A percentile compares a stretch with the other conserved stretches of the same genome.
Evolutionary conservation across 2,797 vertebrate genomes (phyloP).

Genomic region (Calcarius lapponicus): DNA sequence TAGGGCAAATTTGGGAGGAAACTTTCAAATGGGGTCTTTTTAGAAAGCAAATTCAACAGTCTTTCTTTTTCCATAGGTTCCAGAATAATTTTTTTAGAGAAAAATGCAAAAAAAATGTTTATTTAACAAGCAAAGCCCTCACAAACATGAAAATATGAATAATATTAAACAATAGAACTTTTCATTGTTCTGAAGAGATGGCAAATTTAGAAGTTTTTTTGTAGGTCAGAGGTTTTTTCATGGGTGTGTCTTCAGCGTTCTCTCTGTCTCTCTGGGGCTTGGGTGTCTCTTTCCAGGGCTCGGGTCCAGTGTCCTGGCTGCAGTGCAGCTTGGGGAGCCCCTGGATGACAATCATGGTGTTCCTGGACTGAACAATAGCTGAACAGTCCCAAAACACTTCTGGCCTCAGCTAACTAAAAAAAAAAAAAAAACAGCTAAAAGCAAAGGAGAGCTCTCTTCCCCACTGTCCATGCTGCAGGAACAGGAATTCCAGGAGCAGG

Average conservation of each 20-base stretch:
- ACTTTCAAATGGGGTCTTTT: not conserved
- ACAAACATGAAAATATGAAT: not conserved
- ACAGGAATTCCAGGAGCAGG: not conserved
- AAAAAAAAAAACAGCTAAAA: not conserved
- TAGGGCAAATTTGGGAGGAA: not conserved
- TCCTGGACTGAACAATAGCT: not conserved
- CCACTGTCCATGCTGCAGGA: not conserved
- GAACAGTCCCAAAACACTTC: not conserved
- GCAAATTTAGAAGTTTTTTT: not conserved
- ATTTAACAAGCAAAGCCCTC: not conserved
- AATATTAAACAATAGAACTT: no score
- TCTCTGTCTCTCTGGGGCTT: not conserved
- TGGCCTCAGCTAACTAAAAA: not conserved
- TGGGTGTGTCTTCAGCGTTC: not conserved
- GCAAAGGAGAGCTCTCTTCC: not conserved
- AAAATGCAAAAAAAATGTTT: not conserved
- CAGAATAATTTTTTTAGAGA: not conserved
- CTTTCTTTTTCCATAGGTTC: not conserved
- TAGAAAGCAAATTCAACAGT: not conserved
- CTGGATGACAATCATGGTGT: fast-evolving
- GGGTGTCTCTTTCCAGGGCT: not conserved
- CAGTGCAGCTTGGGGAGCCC: not conserved
- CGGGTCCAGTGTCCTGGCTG: fast-evolving
- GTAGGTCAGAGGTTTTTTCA: not conserved
- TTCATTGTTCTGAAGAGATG: not conserved